Conservation (phyloP, 1,140 invertebrate species). For the Panagrolaimus sp. region DNA sequence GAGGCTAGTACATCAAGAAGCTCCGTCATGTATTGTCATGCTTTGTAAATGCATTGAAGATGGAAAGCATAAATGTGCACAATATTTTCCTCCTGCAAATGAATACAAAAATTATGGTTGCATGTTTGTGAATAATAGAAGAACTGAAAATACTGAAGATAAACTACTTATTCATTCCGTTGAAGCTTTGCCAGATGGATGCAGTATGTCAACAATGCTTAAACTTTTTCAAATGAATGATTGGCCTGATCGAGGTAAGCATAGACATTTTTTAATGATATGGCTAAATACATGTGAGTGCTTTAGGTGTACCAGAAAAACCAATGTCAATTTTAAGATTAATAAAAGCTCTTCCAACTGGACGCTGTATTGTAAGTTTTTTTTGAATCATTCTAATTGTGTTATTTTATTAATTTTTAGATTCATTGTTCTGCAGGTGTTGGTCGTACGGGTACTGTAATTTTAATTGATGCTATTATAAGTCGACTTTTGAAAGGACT, state of each 20-base stretch:
- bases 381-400: no score
- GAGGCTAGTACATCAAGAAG: constrained; percentile 78
- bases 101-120: constrained; percentile 25
- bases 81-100: constrained; percentile 26
- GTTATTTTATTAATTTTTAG: no score
- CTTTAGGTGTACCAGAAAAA: not conserved
- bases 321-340: not conserved
- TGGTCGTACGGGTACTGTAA: constrained; percentile 1
- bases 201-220: constrained; percentile 27
- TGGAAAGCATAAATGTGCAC: constrained; percentile 56
- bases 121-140: constrained; percentile 32
- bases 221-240: constrained; percentile 31
- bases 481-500: not conserved
- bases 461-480: constrained; percentile 1
- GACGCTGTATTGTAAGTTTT: not conserved
- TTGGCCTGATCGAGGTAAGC: constrained; percentile 7
- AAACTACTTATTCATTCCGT: constrained; percentile 15
- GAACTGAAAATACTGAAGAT: constrained; percentile 8
- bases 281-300: not conserved
- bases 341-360: not conserved
- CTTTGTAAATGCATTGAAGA: constrained; percentile 77
- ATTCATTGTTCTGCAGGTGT: constrained; percentile 1
- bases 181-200: constrained; percentile 33
- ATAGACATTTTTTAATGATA: not conserved
- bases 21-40: constrained; percentile 75